phyloP scores from a whole-genome alignment of 1,140 invertebrate genomes.

The Harpegnathos saltator region DNA sequence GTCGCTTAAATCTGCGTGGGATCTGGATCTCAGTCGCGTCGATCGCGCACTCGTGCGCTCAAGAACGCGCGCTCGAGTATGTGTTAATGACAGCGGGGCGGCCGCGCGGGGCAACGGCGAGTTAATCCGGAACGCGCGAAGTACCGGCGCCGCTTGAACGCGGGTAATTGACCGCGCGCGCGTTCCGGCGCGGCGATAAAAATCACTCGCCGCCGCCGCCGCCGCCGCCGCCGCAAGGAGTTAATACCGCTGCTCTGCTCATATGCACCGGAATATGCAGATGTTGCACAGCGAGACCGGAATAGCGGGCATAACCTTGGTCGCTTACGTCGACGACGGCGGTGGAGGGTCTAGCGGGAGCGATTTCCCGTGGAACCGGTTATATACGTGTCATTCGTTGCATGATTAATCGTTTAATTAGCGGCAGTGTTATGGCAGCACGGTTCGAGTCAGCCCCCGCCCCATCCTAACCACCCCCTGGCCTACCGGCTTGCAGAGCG shows the following conservation, averaged over 20 bases:
- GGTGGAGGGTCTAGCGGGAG: constrained; percentile 68
- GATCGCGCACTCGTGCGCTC: too few species aligned
- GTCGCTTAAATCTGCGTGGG: constrained; percentile 33
- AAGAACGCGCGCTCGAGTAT: too few species aligned
- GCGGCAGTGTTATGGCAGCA: constrained; percentile 83
- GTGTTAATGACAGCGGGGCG: constrained; percentile 35
- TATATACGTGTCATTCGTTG: constrained; percentile 83
- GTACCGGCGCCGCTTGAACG: too few species aligned
- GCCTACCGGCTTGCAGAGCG: constrained; percentile 60
- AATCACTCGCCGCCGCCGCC: constrained; percentile 39
- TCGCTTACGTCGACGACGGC: constrained; percentile 42
- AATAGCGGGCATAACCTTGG: constrained; percentile 72
- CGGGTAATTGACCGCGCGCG: background rate
- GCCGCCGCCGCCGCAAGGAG: constrained; percentile 38
- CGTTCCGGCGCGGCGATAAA: constrained; percentile 14
- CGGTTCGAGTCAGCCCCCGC: constrained; percentile 76
- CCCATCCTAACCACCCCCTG: constrained; percentile 20
- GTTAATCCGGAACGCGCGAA: too few species aligned
- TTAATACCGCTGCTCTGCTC: constrained; percentile 37
- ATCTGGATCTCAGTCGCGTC: background rate
- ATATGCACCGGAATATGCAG: constrained; percentile 74
- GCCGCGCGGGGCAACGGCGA: background rate
- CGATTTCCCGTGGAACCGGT: constrained; percentile 77
- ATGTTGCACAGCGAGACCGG: constrained; percentile 76
- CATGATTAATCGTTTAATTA: constrained; percentile 86